A percentile compares a stretch with the other conserved stretches of the same genome.
These are phyloP conservation scores for Myiotriccus ornatus DNA, from an alignment of 2,797 vertebrate genomes.

Conservation along the genomic window DNA sequence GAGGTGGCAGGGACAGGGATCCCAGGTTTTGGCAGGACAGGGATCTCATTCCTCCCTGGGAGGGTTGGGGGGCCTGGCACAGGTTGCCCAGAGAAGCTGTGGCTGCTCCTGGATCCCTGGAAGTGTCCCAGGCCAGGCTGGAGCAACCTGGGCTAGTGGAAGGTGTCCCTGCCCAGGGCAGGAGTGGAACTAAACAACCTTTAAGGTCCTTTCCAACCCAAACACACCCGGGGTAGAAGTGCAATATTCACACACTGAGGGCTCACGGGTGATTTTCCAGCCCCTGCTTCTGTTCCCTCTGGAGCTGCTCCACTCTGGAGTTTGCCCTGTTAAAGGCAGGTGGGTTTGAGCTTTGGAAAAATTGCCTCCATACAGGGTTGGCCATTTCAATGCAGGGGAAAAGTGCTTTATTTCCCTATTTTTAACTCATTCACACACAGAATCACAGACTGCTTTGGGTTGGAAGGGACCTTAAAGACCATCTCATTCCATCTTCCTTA, in stretches of 20 bases:
- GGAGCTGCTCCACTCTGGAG: background rate
- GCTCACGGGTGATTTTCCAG: background rate
- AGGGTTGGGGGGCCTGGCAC: too few relatives aligned
- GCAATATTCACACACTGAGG: accelerated
- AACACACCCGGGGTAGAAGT: accelerated
- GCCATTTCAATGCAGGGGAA: background rate
- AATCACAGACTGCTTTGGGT: background rate
- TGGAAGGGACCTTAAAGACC: background rate
- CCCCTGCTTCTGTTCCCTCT: background rate
- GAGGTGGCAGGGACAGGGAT: too few relatives aligned
- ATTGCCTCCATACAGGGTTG: background rate
- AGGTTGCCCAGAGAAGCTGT: background rate
- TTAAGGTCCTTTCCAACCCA: background rate
- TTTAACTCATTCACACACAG: background rate
- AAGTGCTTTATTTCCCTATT: background rate
- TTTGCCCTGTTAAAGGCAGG: background rate
- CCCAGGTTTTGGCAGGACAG: too few relatives aligned
- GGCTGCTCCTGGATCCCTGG: too few relatives aligned
- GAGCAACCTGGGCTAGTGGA: too few relatives aligned
- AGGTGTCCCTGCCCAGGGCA: too few relatives aligned
- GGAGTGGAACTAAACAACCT: background rate
- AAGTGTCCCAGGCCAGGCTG: too few relatives aligned
- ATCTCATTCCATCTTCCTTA: background rate
- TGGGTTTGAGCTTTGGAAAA: background rate
- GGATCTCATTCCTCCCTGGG: too few relatives aligned